These are phyloP conservation scores for Corythornis leucogaster DNA, from an alignment of 2,797 vertebrate species.

Conservation along the genomic window DNA sequence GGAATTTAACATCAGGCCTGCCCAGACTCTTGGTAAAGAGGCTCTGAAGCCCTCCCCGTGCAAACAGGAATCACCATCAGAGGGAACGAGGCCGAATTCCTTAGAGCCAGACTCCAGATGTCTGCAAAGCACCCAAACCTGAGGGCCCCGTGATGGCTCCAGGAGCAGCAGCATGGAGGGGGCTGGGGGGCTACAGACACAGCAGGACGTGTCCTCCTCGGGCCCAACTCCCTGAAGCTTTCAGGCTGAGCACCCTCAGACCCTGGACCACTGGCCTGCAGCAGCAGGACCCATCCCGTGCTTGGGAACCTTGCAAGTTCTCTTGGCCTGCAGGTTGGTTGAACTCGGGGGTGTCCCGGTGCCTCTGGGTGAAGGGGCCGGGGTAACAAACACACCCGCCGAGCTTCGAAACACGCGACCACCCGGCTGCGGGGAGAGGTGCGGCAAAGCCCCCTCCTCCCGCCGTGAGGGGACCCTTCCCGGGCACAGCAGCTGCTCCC, in stretches of 20 bases:
- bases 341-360: neutral
- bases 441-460: no score
- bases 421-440: neutral
- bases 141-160: neutral
- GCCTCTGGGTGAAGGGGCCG: accelerated
- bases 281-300: neutral
- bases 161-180: neutral
- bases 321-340: no score
- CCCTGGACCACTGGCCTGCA: no score
- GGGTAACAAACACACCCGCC: accelerated
- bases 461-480: accelerated
- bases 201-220: accelerated
- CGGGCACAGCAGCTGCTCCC: neutral
- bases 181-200: no score
- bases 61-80: neutral
- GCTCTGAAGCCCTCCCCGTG: neutral
- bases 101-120: neutral
- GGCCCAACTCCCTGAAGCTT: accelerated
- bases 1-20: neutral
- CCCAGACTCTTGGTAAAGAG: neutral
- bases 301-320: neutral
- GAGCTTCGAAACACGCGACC: accelerated
- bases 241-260: neutral
- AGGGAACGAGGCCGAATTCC: neutral
- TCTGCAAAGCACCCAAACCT: neutral